A percentile compares a stretch with the other conserved stretches of the same genome.
Evolutionary conservation across 2,113 vertebrate genomes (phyloP).

Genomic region (Antechinus stuartii): DNA sequence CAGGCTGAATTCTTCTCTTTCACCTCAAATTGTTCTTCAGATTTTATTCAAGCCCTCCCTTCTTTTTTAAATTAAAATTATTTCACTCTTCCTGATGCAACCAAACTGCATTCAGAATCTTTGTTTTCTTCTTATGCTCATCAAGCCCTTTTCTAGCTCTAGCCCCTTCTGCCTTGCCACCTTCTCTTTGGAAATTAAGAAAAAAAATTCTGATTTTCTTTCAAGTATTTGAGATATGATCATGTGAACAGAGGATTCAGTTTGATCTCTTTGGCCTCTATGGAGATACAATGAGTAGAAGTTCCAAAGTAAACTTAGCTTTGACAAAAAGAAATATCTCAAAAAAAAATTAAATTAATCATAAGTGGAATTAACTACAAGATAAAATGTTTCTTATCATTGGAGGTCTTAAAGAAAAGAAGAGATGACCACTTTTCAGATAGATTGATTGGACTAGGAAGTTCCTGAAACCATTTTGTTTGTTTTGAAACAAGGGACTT

Average conservation of each 20-base stretch:
- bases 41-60: background rate
- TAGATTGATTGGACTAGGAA: background rate
- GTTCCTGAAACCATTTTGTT: background rate
- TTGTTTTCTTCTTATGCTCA: background rate
- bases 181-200: background rate
- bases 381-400: background rate
- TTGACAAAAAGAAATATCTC: background rate
- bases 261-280: background rate
- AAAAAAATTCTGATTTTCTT: background rate
- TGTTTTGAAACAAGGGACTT: too few species aligned
- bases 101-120: background rate
- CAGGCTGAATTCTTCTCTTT: background rate
- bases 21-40: background rate
- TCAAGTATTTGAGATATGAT: background rate
- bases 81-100: background rate
- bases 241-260: background rate
- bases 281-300: background rate
- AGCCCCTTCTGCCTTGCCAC: background rate
- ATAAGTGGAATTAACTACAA: background rate
- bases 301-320: background rate
- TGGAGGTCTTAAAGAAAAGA: background rate
- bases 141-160: background rate
- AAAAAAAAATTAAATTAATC: background rate
- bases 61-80: background rate
- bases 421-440: background rate